Evolutionary conservation across 2,888 invertebrate genomes (phyloP), one percentile per base, ranked within the genome.

Genomic region (Melipona bicolor): DNA sequence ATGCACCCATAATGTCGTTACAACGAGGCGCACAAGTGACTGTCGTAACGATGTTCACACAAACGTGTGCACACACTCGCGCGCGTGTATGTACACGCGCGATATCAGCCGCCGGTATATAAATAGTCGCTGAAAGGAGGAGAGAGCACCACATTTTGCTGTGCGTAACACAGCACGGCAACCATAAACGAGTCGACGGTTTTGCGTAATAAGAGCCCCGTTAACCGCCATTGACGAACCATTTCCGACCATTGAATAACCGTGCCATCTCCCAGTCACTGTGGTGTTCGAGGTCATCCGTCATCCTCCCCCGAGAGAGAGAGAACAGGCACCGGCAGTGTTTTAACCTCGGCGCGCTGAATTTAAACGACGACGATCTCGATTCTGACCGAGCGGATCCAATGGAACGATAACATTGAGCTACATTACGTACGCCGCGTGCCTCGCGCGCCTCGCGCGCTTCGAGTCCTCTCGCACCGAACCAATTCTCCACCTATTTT

Each of bases 191-290:
- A 43, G 43, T 52, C 54, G 70, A 79, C 78, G 84, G 84, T 87
- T 91, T 91, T 88, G 87, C 89, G 90, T 90, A 92, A 89, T 83
- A 74, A 87, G 85, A 89, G 77, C 88, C 89, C 88, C 86, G 72
- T 72, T 79, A 79, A 87, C 83, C 83, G 27, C 78, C 87, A 88
- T 87, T 88, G 87, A 92, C 89, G 88, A 90, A 85, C 84, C 82
- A 90, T 91, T 92, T 92, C 92, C 91, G 91, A 91, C 84, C 84
- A 86, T 83, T 88, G 78, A 83, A 88, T 84, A 84, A 78, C 83
- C 70, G 83, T 64, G 74, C 76, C 71, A 73, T 74, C 78, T 80
- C 77, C 71, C 64, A 32, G 71, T 65, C 69, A 19, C 36, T 65
- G 43, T 9, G 67, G 43, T 9, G 67, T 61, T 49, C 87, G 87